Conservation (phyloP, 2,797 vertebrate genomes). For the Falco naumanni region DNA sequence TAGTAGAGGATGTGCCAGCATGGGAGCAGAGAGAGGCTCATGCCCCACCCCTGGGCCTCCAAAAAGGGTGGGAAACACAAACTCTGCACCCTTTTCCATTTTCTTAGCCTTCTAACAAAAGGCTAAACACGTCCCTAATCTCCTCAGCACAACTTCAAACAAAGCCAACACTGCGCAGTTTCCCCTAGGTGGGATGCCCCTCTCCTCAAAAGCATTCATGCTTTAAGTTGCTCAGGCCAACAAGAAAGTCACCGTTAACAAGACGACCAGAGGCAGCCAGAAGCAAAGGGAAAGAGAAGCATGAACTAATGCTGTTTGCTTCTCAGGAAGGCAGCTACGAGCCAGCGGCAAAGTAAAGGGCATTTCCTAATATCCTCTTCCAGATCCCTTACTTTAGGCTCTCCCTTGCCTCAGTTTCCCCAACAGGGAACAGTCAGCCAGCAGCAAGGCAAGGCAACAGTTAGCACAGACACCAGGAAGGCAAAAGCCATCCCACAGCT, state of each 20-base stretch:
- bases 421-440: background rate
- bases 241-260: background rate
- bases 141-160: background rate
- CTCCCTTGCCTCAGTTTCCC: background rate
- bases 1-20: background rate
- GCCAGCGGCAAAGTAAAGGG: background rate
- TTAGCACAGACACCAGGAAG: fast-evolving
- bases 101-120: background rate
- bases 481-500: background rate
- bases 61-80: background rate
- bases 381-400: background rate
- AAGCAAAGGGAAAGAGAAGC: background rate
- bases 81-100: fast-evolving
- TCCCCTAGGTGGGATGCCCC: fast-evolving
- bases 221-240: too few species aligned
- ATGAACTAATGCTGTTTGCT: background rate
- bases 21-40: background rate
- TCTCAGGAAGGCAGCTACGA: background rate
- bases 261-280: fast-evolving
- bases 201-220: fast-evolving
- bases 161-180: fast-evolving
- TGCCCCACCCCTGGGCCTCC: too few species aligned
- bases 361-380: fast-evolving
- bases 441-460: background rate
- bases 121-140: fast-evolving